Evolutionary conservation across 2,888 invertebrate genomes (phyloP).

Genomic region (Pseudococcus jackbeardsleyi): DNA sequence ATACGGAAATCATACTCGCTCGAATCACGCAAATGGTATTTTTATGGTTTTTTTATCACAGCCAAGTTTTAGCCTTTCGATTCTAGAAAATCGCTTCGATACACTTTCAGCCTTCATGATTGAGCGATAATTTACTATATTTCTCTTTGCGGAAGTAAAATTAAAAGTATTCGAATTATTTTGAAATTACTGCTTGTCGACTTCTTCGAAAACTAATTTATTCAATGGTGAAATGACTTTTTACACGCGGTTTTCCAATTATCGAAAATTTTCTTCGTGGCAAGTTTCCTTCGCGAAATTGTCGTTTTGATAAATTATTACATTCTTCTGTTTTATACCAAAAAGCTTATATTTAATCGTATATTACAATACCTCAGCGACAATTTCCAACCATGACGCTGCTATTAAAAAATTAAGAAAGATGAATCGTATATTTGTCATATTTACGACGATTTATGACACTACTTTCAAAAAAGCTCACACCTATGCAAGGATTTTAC

Average conservation of each 20-base stretch:
- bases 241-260: constrained; percentile 22
- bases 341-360: no score
- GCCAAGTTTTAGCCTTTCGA: not conserved
- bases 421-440: no score
- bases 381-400: no score
- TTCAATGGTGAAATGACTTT: not conserved
- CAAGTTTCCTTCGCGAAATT: not conserved
- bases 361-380: no score
- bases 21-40: constrained; percentile 9
- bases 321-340: not conserved
- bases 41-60: not conserved
- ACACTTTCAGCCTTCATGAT: not conserved
- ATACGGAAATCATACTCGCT: not conserved
- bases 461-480: no score
- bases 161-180: constrained; percentile 17
- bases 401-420: no score
- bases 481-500: no score
- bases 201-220: not conserved
- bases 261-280: not conserved
- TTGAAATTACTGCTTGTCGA: not conserved
- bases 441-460: no score
- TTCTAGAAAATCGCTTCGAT: not conserved
- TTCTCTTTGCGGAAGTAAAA: not conserved
- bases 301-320: not conserved
- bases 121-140: constrained; percentile 12